A percentile compares a stretch with the other conserved stretches of the same genome.
phyloP scores from a whole-genome alignment of 2,888 invertebrate genomes.

The Mesochorus sp. region DNA sequence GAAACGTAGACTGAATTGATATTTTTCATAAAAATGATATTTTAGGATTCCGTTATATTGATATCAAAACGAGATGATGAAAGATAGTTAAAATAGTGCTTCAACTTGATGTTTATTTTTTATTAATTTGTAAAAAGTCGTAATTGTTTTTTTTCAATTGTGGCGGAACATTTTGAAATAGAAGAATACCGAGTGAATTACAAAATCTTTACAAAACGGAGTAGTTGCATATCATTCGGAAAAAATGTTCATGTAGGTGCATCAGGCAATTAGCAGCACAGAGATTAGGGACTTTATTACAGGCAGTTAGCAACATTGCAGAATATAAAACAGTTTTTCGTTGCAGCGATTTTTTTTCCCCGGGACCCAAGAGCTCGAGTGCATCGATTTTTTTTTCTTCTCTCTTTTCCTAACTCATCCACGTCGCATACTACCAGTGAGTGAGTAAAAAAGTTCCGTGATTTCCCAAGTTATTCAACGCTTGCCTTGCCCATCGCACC shows the following conservation, averaged over 20 bases:
- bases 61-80: too few species aligned
- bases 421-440: slow-evolving; percentile 8
- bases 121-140: too few species aligned
- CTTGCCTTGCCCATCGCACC: slow-evolving; percentile 47
- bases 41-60: too few species aligned
- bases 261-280: slow-evolving; percentile 35
- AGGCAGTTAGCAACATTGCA: slow-evolving; percentile 51
- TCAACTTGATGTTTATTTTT: too few species aligned
- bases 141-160: neutral
- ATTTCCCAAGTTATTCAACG: slow-evolving; percentile 59
- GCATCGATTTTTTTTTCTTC: slow-evolving; percentile 48
- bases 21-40: too few species aligned
- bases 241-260: slow-evolving; percentile 15
- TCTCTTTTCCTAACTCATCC: slow-evolving; percentile 33
- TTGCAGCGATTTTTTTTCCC: neutral
- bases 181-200: slow-evolving; percentile 12
- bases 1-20: neutral
- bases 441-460: slow-evolving; percentile 52
- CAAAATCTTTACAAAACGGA: slow-evolving; percentile 4
- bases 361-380: slow-evolving; percentile 18
- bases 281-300: slow-evolving; percentile 7
- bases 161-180: neutral
- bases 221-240: slow-evolving; percentile 3
- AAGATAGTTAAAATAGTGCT: too few species aligned
- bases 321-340: slow-evolving; percentile 29